These are phyloP conservation scores for Argynnis bischoffii DNA, from an alignment of 2,888 invertebrate genomes.

Conservation along the genomic window DNA sequence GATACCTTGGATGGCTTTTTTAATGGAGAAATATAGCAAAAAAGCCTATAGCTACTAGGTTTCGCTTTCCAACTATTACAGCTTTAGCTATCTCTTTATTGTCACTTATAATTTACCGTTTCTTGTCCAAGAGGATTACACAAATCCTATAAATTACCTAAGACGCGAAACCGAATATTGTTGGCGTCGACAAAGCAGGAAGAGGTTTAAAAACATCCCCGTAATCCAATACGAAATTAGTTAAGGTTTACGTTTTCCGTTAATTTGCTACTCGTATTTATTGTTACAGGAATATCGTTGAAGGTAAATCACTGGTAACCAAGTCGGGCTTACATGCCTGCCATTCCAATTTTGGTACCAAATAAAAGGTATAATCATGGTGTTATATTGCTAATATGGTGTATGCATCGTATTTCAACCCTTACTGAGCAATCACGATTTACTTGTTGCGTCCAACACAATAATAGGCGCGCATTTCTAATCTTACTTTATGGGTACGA, in stretches of 20 bases:
- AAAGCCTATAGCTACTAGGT: too few relatives aligned
- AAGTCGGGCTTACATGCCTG: constrained; percentile 50
- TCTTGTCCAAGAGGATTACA: neutral
- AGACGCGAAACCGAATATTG: constrained; percentile 25
- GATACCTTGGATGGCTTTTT: constrained; percentile 15
- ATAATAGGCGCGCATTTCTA: constrained; percentile 31
- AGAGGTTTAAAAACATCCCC: constrained; percentile 32
- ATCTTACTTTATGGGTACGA: constrained; percentile 26
- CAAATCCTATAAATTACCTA: constrained; percentile 11
- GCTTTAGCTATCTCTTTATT: neutral
- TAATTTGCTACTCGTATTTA: constrained; percentile 58
- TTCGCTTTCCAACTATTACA: neutral
- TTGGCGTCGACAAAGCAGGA: constrained; percentile 27
- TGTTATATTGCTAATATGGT: constrained; percentile 36
- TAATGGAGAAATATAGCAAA: constrained; percentile 15
- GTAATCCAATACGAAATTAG: constrained; percentile 41
- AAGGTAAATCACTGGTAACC: constrained; percentile 54
- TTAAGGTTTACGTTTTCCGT: constrained; percentile 35
- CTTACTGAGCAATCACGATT: constrained; percentile 41
- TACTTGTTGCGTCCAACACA: constrained; percentile 34
- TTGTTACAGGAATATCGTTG: constrained; percentile 47
- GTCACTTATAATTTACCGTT: neutral
- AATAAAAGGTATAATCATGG: constrained; percentile 35
- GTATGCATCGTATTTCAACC: constrained; percentile 38
- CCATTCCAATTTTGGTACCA: constrained; percentile 37